Percentiles rank a stretch among this genome's conserved stretches.
Evolutionary conservation across 92 coral and sea anemone genomes (phyloP).

Genomic region (Heliopora coerulea): DNA sequence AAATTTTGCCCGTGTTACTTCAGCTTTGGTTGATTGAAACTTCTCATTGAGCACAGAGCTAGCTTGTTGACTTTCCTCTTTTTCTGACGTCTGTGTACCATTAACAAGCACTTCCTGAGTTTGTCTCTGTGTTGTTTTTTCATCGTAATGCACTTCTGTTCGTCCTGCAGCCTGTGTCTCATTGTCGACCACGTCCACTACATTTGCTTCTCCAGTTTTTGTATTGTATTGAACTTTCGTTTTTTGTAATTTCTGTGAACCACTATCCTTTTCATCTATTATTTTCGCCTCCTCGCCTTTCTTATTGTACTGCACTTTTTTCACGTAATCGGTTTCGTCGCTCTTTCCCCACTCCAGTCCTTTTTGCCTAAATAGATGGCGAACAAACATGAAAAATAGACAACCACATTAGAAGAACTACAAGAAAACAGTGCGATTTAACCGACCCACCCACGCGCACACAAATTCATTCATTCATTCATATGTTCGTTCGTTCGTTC

Average conservation of each 20-base stretch:
- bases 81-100: neutral
- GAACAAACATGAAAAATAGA: neutral
- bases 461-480: no score
- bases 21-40: neutral
- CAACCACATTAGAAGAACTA: neutral
- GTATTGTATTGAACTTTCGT: slow-evolving; percentile 14
- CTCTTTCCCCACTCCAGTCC: slow-evolving; percentile 22
- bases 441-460: no score
- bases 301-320: slow-evolving; percentile 8
- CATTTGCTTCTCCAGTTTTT: slow-evolving; percentile 10
- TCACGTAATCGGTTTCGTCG: slow-evolving; percentile 19
- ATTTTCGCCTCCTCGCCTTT: slow-evolving; percentile 14
- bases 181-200: slow-evolving; percentile 11
- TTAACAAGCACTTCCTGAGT: neutral
- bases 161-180: neutral
- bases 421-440: neutral
- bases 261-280: slow-evolving; percentile 15
- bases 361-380: neutral
- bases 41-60: neutral
- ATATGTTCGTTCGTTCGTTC: no score
- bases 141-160: neutral
- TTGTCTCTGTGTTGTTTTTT: neutral
- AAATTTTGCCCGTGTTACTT: neutral
- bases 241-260: neutral
- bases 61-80: neutral